A percentile compares a stretch with the other conserved stretches of the same genome.
Evolutionary conservation across 1,140 invertebrate species (phyloP).

Genomic region (Tetramorium parvispinum): DNA sequence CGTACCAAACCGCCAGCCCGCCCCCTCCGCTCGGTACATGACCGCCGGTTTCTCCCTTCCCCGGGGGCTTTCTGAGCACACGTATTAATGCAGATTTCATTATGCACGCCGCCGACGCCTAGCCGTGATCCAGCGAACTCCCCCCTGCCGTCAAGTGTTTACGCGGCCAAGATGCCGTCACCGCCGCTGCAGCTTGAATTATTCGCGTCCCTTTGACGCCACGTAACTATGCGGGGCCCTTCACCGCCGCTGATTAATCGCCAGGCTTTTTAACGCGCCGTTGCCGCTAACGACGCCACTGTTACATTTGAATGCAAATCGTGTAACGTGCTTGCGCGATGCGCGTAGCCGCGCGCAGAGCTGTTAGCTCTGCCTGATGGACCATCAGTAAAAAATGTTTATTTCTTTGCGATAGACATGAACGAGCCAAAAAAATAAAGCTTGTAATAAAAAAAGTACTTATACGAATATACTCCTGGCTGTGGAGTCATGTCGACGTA

Average conservation of each 20-base stretch:
- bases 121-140: slow-evolving; percentile 10
- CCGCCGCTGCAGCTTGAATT: slow-evolving; percentile 42
- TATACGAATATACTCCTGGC: background rate
- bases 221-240: slow-evolving; percentile 27
- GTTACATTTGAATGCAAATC: slow-evolving; percentile 53
- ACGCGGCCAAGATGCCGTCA: slow-evolving; percentile 41
- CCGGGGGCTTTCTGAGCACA: slow-evolving; percentile 21
- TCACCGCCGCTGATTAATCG: slow-evolving; percentile 51
- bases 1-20: slow-evolving; percentile 10
- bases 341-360: slow-evolving; percentile 15
- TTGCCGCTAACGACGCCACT: slow-evolving; percentile 17
- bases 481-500: background rate
- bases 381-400: background rate
- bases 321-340: slow-evolving; percentile 10
- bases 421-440: background rate
- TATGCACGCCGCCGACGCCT: slow-evolving; percentile 22
- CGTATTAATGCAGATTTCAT: slow-evolving; percentile 56
- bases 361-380: slow-evolving; percentile 21
- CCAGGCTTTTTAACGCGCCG: slow-evolving; percentile 57
- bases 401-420: background rate
- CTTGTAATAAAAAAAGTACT: background rate
- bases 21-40: background rate
- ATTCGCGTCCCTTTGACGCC: slow-evolving; percentile 50
- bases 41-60: background rate
- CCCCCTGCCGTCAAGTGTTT: slow-evolving; percentile 25